These are phyloP conservation scores for Troglohyphantes excavatus DNA, from an alignment of 2,888 invertebrate species.

Conservation along the genomic window DNA sequence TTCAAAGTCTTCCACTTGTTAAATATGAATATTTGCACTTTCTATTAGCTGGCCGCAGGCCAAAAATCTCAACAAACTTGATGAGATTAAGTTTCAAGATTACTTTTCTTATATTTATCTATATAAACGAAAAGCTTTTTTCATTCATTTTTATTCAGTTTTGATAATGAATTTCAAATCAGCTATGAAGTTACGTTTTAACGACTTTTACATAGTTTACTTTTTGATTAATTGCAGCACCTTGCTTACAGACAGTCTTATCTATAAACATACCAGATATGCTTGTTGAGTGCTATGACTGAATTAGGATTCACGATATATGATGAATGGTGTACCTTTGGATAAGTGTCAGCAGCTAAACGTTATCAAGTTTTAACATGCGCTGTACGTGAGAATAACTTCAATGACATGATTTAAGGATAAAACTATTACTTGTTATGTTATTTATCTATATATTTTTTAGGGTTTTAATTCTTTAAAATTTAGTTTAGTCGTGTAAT, in stretches of 20 bases:
- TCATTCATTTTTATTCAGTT: neutral
- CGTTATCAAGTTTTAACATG: too few relatives aligned
- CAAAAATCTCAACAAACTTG: neutral
- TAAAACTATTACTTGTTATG: too few relatives aligned
- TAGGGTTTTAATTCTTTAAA: too few relatives aligned
- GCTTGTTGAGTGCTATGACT: neutral
- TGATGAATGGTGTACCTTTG: neutral
- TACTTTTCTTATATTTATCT: neutral
- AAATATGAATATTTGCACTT: neutral
- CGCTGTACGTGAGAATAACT: too few relatives aligned
- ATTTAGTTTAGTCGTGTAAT: too few relatives aligned
- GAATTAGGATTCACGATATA: neutral
- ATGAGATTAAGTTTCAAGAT: neutral
- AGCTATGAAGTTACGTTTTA: neutral
- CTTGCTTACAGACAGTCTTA: neutral
- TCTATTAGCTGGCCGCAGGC: neutral
- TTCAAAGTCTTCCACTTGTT: neutral
- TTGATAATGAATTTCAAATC: neutral
- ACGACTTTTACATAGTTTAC: neutral
- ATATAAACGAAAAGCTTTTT: neutral
- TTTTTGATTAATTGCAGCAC: neutral
- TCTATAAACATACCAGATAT: neutral
- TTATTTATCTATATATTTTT: too few relatives aligned
- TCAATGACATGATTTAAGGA: too few relatives aligned
- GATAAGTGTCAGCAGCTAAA: neutral